Evolutionary conservation across 2,797 vertebrate species (phyloP).

Genomic region (Myiotriccus ornatus): DNA sequence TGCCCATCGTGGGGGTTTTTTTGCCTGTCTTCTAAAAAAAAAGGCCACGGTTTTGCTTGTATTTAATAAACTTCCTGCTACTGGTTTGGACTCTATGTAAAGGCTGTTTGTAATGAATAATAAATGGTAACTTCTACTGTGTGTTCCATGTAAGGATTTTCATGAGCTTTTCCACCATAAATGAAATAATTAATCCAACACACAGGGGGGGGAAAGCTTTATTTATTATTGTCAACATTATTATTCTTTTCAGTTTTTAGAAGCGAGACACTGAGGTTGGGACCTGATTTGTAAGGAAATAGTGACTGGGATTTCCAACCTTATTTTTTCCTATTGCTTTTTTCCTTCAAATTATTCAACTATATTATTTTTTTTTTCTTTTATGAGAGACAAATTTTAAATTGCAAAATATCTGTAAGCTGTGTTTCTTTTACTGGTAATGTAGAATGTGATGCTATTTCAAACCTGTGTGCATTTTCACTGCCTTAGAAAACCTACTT

Average conservation of each 20-base stretch:
- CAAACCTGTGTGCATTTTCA: background rate
- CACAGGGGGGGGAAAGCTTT: background rate
- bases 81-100: background rate
- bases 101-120: background rate
- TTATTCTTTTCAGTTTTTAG: background rate
- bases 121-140: background rate
- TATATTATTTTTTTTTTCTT: background rate
- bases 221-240: background rate
- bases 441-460: background rate
- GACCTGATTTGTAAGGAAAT: background rate
- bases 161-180: background rate
- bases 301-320: background rate
- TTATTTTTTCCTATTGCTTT: background rate
- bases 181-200: background rate
- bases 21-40: background rate
- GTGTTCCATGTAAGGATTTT: background rate
- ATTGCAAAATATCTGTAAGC: background rate
- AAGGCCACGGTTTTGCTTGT: background rate
- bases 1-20: fast-evolving
- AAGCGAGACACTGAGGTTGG: background rate
- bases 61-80: background rate
- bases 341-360: background rate
- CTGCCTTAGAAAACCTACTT: background rate
- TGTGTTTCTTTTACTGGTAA: background rate
- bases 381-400: background rate